Conservation (phyloP, 2,888 invertebrate genomes). For the Zaprionus lineosus region DNA sequence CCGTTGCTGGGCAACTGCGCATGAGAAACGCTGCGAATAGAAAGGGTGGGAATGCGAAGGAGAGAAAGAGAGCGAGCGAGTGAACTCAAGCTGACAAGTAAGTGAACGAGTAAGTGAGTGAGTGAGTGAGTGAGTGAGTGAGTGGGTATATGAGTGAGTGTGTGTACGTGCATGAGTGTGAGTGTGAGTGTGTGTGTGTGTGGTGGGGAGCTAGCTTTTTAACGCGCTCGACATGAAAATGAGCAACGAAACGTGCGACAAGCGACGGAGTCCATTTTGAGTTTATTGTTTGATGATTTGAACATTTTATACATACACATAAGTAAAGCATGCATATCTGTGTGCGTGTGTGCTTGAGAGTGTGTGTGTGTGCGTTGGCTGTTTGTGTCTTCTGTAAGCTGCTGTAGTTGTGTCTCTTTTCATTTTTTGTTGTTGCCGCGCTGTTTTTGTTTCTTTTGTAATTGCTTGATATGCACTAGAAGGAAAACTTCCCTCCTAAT, state of each 20-base stretch:
- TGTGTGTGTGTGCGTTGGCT: slow-evolving; percentile 4
- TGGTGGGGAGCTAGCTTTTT: slow-evolving; percentile 64
- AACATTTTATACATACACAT: slow-evolving; percentile 79
- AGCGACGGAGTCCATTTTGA: slow-evolving; percentile 83
- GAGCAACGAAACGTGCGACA: slow-evolving; percentile 80
- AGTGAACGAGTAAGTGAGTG: slow-evolving; percentile 2
- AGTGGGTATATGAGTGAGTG: slow-evolving; percentile 11
- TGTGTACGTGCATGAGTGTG: slow-evolving; percentile 13
- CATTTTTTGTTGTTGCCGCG: slow-evolving; percentile 27
- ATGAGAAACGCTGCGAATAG: slow-evolving; percentile 16
- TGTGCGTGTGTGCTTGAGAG: slow-evolving; percentile 15
- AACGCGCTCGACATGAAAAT: slow-evolving; percentile 79
- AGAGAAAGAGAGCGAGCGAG: slow-evolving; percentile 9
- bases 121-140: slow-evolving; percentile 17
- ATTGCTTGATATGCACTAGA: slow-evolving; percentile 57
- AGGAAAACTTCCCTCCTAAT: too few species aligned
- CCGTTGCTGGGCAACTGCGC: slow-evolving; percentile 52
- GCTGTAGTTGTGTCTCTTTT: slow-evolving; percentile 51
- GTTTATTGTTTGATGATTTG: slow-evolving; percentile 84
- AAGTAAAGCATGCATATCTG: slow-evolving; percentile 24
- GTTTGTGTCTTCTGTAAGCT: slow-evolving; percentile 33
- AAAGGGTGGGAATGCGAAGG: slow-evolving; percentile 6
- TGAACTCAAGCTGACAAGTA: too few species aligned
- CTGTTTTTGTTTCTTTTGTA: slow-evolving; percentile 48
- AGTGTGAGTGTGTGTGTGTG: slow-evolving; percentile 9